Evolutionary conservation across 35 echinoderm and acorn worm genomes (phyloP).

Genomic region (Ophioderma brevispina): DNA sequence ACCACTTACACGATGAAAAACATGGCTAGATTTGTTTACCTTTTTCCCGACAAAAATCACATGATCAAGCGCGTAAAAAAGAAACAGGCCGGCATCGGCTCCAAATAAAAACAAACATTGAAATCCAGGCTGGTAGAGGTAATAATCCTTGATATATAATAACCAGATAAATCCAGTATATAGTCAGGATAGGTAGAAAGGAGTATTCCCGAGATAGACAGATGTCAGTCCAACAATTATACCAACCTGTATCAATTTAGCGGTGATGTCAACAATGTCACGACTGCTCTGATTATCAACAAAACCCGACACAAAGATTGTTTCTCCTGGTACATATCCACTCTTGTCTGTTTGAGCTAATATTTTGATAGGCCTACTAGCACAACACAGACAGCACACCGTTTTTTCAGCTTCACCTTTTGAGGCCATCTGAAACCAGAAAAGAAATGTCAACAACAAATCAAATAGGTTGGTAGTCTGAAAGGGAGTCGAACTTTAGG

Average conservation of each 20-base stretch:
- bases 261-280: slow-evolving; percentile 37
- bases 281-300: slow-evolving; percentile 59
- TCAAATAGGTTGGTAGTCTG: no score
- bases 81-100: no score
- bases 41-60: no score
- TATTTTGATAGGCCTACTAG: slow-evolving; percentile 46
- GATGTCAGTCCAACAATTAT: no score
- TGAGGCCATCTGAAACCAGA: slow-evolving; percentile 21
- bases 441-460: no score
- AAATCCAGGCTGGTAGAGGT: not conserved
- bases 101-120: not conserved
- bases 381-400: slow-evolving; percentile 78
- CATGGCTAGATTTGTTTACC: no score
- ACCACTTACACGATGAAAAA: no score
- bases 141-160: not conserved
- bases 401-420: slow-evolving; percentile 49
- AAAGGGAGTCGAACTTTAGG: no score
- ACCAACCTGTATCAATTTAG: slow-evolving; percentile 57
- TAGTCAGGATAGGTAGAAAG: no score
- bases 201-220: no score
- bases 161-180: not conserved
- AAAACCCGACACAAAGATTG: slow-evolving; percentile 32
- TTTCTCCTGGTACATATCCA: slow-evolving; percentile 72
- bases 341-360: slow-evolving; percentile 46
- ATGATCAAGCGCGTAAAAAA: no score